Base-by-base conservation (phyloP, 2,797 vertebrate genomes). In the Rhodeus uyekii region DNA sequence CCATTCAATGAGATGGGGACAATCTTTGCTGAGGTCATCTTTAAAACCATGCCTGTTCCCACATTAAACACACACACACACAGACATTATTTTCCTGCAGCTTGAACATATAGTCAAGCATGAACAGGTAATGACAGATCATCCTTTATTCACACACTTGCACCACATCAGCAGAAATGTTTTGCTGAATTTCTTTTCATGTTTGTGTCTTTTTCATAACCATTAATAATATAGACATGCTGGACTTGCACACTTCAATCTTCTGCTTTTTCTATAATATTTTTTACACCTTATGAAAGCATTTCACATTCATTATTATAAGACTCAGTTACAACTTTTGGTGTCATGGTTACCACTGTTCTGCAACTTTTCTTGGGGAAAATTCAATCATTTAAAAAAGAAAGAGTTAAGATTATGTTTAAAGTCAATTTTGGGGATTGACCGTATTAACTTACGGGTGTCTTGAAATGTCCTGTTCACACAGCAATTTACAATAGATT, bases 151-250 rank as follows among this genome's bases (percentile, higher is more conserved):
- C 34, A 83, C 80, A 76, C 83, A 87, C 83, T 87, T 64, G 84
- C 67, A 80, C 85, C 68, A 87, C 89, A 91, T 94, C 93, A 94
- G 93, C 92, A 92, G 85, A 92, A 92, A 85, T 39, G 65, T 84
- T 83, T 18, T 2, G 24, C 88, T 90, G 87, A 86, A 86, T 93
- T 91, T 91, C 90, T 78, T 88, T 92, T 91, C 89, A 86, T 53
- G 64, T 86, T 85, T 74, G 16, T 68, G 80, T 79, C 68, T 84
- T 71, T 50, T 73, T 83, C 81, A 68, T 27, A 83, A 79, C 64
- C 53, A 61, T n/a, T 74, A 24, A 58, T 78, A 75, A 69, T 65
- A 76, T 36, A 60, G 38, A 65, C 60, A 65, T 58, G 18, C 22
- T 32, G 36, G 13, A 61, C 18, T 82, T 32, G 76, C 71, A 77